phyloP scores from a whole-genome alignment of 2,113 vertebrate species.

The Hyla sarda region DNA sequence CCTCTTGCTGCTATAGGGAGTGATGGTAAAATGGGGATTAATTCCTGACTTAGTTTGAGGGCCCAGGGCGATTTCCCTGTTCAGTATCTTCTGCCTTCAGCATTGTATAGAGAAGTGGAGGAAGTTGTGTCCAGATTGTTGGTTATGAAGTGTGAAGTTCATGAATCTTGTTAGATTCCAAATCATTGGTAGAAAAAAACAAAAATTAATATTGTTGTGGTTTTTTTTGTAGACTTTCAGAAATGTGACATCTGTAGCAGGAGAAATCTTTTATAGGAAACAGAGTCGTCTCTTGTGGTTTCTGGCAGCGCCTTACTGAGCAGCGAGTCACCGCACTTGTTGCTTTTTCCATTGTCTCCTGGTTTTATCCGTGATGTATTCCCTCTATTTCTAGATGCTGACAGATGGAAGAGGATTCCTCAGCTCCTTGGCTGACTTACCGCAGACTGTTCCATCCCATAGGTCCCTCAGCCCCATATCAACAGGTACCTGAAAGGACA shows the following conservation, averaged over 20 bases:
- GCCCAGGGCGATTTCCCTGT: too few relatives aligned
- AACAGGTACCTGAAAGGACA: background rate
- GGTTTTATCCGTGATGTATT: background rate
- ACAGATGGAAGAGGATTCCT: conserved; percentile 7
- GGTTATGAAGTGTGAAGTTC: too few relatives aligned
- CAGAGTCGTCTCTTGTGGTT: background rate
- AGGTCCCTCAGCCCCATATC: conserved; percentile 5
- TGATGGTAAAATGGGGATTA: too few relatives aligned
- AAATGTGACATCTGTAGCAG: background rate
- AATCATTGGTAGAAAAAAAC: background rate
- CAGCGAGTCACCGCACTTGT: background rate
- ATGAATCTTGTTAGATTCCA: too few relatives aligned
- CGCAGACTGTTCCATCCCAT: conserved; percentile 35
- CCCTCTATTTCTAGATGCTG: conserved; percentile 16
- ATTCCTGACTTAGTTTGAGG: too few relatives aligned
- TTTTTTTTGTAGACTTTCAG: background rate
- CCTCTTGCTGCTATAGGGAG: too few relatives aligned
- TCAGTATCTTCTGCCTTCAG: too few relatives aligned
- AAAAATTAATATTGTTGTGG: background rate
- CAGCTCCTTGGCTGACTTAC: conserved; percentile 19
- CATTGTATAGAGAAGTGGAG: too few relatives aligned
- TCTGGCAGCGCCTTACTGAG: background rate
- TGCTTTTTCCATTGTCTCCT: conserved; percentile 17
- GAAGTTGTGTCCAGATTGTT: too few relatives aligned
- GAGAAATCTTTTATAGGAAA: conserved; percentile 7